phyloP scores from a whole-genome alignment of 2,888 invertebrate species.

The Stenodema calcarata region DNA sequence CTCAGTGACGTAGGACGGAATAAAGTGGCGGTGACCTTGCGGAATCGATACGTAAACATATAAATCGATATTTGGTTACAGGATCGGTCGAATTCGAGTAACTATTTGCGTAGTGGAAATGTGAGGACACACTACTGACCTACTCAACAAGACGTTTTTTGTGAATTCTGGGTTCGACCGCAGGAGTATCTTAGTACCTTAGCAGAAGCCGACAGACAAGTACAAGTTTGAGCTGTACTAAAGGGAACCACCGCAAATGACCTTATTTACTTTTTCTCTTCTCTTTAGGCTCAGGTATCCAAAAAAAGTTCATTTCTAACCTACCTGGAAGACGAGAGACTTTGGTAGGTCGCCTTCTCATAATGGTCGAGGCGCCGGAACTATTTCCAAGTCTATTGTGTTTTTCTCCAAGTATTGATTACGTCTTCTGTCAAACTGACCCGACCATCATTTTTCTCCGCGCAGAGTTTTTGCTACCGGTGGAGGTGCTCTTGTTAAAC shows the following conservation, averaged over 20 bases:
- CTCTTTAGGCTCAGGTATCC: background rate
- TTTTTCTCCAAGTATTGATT: constrained; percentile 2
- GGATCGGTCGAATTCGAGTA: no score
- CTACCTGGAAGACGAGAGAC: background rate
- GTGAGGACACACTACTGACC: no score
- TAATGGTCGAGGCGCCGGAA: background rate
- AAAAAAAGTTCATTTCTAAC: background rate
- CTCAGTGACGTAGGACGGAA: no score
- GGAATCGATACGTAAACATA: no score
- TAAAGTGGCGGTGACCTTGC: no score
- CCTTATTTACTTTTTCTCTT: background rate
- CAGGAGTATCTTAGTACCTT: background rate
- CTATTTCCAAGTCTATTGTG: background rate
- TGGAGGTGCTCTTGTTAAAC: background rate
- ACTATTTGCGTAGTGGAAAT: no score
- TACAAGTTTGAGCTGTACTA: background rate
- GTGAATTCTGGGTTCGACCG: no score
- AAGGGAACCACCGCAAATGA: background rate
- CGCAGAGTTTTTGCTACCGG: background rate
- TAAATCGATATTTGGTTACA: no score
- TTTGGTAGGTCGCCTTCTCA: background rate
- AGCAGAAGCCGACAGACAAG: background rate
- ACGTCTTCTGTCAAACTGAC: constrained; percentile 15
- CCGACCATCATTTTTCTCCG: background rate
- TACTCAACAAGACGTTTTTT: no score